Evolutionary conservation across 2,888 invertebrate genomes (phyloP).

Genomic region (Pollenia angustigena): DNA sequence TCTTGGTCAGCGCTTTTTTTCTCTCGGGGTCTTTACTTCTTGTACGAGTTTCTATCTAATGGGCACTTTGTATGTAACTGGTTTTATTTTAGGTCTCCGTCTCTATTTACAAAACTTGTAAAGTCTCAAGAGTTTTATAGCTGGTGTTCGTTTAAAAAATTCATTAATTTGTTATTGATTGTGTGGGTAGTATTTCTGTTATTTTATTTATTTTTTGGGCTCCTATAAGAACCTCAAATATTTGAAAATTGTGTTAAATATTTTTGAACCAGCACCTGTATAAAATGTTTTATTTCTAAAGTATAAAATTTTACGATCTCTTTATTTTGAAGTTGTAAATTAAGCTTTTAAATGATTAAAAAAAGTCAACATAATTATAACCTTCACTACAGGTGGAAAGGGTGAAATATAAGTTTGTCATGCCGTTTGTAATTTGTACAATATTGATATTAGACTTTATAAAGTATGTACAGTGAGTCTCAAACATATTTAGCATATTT

Average conservation of each 20-base stretch:
- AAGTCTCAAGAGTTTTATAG: conserved; percentile 9
- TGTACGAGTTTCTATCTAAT: conserved; percentile 7
- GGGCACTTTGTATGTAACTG: conserved; percentile 13
- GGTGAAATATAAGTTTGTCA: no score
- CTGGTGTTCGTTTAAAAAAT: conserved; percentile 8
- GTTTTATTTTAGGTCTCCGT: conserved; percentile 26
- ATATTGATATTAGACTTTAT: no score
- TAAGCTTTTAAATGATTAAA: no score
- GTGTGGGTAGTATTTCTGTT: conserved; percentile 39
- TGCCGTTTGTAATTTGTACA: no score
- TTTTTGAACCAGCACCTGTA: conserved; percentile 34
- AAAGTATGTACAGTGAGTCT: no score
- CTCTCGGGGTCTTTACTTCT: conserved; percentile 29
- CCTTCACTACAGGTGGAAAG: no score
- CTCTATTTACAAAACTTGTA: conserved; percentile 9
- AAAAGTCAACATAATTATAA: no score
- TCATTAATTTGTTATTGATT: conserved; percentile 26
- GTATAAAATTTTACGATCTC: not conserved
- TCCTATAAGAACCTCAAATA: conserved; percentile 44
- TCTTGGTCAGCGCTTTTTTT: conserved; percentile 25
- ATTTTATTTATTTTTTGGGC: not conserved
- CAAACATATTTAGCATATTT: no score
- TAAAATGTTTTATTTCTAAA: not conserved
- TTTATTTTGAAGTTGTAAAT: not conserved
- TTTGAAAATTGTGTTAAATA: conserved; percentile 48